Evolutionary conservation across 2,888 invertebrate genomes (phyloP).

Genomic region (Panzeria rudis): DNA sequence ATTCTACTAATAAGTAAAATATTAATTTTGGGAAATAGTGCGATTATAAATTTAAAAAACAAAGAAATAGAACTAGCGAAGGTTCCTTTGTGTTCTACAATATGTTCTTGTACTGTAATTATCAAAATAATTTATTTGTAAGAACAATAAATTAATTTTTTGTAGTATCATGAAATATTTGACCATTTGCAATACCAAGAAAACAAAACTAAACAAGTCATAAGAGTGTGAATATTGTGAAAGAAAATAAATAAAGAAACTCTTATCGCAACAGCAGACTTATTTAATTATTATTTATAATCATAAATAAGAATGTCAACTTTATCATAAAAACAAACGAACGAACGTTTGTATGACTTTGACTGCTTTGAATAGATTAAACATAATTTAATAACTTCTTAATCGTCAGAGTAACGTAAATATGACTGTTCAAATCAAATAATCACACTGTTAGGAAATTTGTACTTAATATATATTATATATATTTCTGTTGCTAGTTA

Average conservation of each 20-base stretch:
- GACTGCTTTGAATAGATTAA: conserved; percentile 17
- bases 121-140: too few species aligned
- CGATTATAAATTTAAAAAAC: too few species aligned
- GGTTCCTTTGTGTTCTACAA: too few species aligned
- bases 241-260: too few species aligned
- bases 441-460: too few species aligned
- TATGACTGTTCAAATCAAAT: background rate
- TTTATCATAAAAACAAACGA: background rate
- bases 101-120: too few species aligned
- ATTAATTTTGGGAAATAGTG: too few species aligned
- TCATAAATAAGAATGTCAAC: background rate
- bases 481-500: conserved; percentile 1
- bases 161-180: background rate
- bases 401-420: conserved; percentile 2
- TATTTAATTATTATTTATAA: conserved; percentile 8
- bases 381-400: too few species aligned
- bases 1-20: too few species aligned
- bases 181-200: background rate
- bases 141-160: too few species aligned
- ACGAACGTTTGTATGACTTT: background rate
- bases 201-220: conserved; percentile 15
- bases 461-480: conserved; percentile 28
- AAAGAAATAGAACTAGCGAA: too few species aligned
- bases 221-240: conserved; percentile 15
- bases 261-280: too few species aligned